These are phyloP conservation scores for Dicyrtomina minuta DNA, from an alignment of 2,888 invertebrate genomes.

Conservation along the genomic window DNA sequence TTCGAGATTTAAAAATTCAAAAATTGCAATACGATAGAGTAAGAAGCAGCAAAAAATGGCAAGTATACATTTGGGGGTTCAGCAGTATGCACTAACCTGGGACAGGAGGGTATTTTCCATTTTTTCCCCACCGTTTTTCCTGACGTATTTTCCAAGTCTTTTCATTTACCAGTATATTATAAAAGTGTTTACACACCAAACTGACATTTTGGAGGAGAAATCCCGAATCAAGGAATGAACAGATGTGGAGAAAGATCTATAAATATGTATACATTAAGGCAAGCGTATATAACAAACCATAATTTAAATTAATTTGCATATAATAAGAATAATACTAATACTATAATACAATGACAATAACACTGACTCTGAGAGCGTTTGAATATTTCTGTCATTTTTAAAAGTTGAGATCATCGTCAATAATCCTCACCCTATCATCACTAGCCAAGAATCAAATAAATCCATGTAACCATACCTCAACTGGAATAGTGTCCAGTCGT, in stretches of 20 bases:
- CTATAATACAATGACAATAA: not conserved
- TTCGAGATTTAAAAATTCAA: too few relatives aligned
- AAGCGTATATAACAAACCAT: too few relatives aligned
- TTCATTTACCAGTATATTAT: conserved; percentile 45
- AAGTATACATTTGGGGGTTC: not conserved
- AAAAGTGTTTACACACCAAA: conserved; percentile 46
- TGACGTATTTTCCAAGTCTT: conserved; percentile 50
- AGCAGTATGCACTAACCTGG: conserved; percentile 34
- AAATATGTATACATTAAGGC: too few relatives aligned
- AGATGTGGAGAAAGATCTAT: conserved; percentile 50
- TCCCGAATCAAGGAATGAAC: conserved; percentile 46
- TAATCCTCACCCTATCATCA: too few relatives aligned
- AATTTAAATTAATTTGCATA: too few relatives aligned
- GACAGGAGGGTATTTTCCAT: conserved; percentile 45
- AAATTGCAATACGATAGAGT: not conserved
- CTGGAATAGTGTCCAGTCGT: conserved; percentile 42
- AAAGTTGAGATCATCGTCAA: not conserved
- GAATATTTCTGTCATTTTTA: not conserved
- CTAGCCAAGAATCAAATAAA: too few relatives aligned
- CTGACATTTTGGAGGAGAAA: conserved; percentile 41
- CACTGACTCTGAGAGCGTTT: not conserved
- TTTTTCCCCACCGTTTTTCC: conserved; percentile 43
- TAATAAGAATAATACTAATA: not conserved
- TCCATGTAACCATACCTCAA: conserved; percentile 47
- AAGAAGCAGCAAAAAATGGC: not conserved